These are phyloP conservation scores for Lophotis ruficrista DNA, from an alignment of 2,113 vertebrate species.

Conservation along the genomic window DNA sequence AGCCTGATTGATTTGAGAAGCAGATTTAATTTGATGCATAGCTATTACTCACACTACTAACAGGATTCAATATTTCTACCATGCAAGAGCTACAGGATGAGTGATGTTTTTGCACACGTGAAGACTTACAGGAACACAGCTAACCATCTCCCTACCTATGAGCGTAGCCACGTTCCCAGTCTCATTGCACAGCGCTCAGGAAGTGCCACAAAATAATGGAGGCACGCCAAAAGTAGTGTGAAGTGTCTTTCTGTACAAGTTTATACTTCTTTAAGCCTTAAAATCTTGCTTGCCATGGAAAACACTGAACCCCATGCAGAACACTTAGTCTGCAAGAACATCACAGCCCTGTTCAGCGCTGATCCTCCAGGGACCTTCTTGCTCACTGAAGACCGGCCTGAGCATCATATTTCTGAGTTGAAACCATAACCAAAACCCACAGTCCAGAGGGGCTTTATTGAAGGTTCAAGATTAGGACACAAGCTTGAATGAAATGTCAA, in stretches of 20 bases:
- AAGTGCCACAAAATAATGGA: neutral
- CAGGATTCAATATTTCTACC: slow-evolving; percentile 18
- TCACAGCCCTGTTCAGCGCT: neutral
- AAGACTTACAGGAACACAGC: neutral
- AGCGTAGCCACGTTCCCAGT: neutral
- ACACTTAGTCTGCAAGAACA: neutral
- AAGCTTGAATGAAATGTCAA: neutral
- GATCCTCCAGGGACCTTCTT: neutral
- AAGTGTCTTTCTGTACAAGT: neutral
- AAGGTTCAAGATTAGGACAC: neutral
- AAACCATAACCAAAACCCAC: neutral
- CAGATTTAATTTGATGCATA: slow-evolving; percentile 10
- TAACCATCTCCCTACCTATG: neutral
- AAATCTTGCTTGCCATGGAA: neutral
- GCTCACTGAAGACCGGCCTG: neutral
- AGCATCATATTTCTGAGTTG: neutral
- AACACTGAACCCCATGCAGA: neutral
- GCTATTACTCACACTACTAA: slow-evolving; percentile 8
- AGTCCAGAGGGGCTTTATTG: neutral
- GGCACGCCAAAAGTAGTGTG: neutral
- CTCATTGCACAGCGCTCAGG: neutral
- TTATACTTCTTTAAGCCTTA: neutral
- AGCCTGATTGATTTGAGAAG: neutral
- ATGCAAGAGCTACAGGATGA: neutral
- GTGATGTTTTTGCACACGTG: neutral